Percentiles rank a stretch among this genome's conserved stretches.
These are phyloP conservation scores for Scolopax bukidnonensis DNA, from an alignment of 2,797 vertebrate genomes.

Conservation along the genomic window DNA sequence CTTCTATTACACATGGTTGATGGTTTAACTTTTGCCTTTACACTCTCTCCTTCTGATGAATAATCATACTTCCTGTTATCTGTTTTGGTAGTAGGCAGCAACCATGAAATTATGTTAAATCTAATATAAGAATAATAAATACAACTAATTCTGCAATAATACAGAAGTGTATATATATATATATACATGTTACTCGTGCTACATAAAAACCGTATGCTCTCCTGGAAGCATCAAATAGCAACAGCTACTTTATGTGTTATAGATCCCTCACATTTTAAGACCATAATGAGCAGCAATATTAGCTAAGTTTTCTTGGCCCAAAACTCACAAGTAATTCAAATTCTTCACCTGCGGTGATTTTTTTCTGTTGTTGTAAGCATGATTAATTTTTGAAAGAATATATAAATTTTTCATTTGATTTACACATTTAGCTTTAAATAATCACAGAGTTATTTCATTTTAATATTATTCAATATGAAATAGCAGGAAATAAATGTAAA, in stretches of 20 bases:
- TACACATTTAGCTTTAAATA: not conserved
- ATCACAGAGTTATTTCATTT: not conserved
- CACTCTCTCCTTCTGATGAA: not conserved
- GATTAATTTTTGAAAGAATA: not conserved
- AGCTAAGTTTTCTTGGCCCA: not conserved
- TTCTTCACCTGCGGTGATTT: fast-evolving
- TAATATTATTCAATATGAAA: not conserved
- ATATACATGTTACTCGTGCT: not conserved
- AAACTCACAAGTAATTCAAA: not conserved
- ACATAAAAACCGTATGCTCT: not conserved
- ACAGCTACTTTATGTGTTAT: not conserved
- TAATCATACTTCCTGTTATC: not conserved
- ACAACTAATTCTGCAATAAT: not conserved
- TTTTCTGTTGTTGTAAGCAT: not conserved
- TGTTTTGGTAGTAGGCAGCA: not conserved
- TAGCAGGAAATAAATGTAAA: not conserved
- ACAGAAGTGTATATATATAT: not conserved
- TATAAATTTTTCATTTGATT: not conserved
- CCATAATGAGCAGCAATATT: not conserved
- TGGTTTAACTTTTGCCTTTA: not conserved
- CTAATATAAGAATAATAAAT: not conserved
- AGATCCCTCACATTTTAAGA: not conserved
- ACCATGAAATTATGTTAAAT: not conserved
- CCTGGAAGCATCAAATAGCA: not conserved
- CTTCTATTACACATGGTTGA: not conserved